Evolutionary conservation across 2,113 vertebrate species (phyloP), one percentile per base, ranked within the genome.

Genomic region (Oryzias melastigma): DNA sequence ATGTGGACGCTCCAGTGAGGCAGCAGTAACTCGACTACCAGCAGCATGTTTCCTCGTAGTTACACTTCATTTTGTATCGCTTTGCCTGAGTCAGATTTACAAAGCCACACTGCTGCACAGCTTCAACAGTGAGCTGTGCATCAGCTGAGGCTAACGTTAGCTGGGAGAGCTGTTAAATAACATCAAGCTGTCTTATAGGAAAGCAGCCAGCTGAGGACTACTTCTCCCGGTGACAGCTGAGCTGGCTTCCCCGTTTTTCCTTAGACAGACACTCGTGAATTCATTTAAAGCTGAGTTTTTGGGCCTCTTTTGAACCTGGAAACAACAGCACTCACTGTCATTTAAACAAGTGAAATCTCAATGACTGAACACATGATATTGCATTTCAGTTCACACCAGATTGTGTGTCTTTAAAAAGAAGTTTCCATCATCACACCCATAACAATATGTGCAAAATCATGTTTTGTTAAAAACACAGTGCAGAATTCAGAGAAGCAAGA

Each of bases 221-320:
- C 45, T 59, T 63, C 58, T 67, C 67, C 73, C 77, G 65, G 63
- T 53, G 42, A 56, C 69, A 65, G 57, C 27, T 18, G 27, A 67
- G 35, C 17, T 18, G 27, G 57, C 72, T 71, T 16, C 1, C 0
- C 24, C 60, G 58, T 44, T 51, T 15, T 7, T 43, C 54, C 55
- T 68, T 41, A 42, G 82, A 61, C 78, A 57, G 62, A 80, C 49
- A 44, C 72, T 77, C 65, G 63, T 71, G n/a, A 68, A 74, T 79
- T 68, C 15, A 78, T 77, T 77, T n/a, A 82, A 60, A 56, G 29
- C 18, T 20, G 51, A 4, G 51, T 44, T 56, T 74, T 71, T 48
- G 62, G 51, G 42, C 35, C 15, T 3, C 65, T 62, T 65, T 50
- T 61, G 52, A 27, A 58, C 55, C 58, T 63, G 75, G 65, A 49